Base-by-base conservation (phyloP, 2,113 vertebrate genomes). In the Plecturocebus donacophilus region DNA sequence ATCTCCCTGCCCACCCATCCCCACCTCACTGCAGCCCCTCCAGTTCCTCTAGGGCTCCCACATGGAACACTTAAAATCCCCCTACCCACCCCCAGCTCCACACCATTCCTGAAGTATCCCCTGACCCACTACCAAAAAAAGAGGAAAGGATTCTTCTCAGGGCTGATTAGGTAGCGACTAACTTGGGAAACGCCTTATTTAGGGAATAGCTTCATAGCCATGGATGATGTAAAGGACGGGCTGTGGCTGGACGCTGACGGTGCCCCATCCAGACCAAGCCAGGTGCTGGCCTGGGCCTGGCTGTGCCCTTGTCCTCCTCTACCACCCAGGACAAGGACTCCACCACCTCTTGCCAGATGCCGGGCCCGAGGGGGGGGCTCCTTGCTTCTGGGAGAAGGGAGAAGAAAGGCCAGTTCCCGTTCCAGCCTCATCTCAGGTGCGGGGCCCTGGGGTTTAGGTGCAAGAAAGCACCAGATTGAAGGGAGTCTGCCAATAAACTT, bases 371-470 rank as follows among this genome's bases (percentile, higher is more conserved):
- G 13, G 5, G 0, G 6, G 91, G 77, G 47, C 23, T 75, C 23
- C 66, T 12, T 0, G 14, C 17, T 32, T 6, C 20, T 21, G 12
- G 58, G 58, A 42, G 64, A 35, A 76, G 45, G 58, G 77, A 75
- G 90, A 42, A 66, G 87, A 1, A 58, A 89, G 58, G 42, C 45
- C 20, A 54, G 79, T 97, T 97, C 96, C 95, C 83, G 54, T 90
- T 96, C 91, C 45, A 5, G 42, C 30, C 25, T 61, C 0, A 1
- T 66, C 30, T 83, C 86, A 20, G 83, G 85, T n/a, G 42, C 30
- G 16, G 79, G 70, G 80, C 47, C 52, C 49, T 17, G 58, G 40
- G 38, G 38, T 21, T 0, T 2, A 30, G 93, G 64, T 19, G 30
- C 71, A 54, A 19, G 58, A 77, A n/a, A 73, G 52, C 42, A 61